Conservation (phyloP, 2,888 invertebrate species). For the Silvanus unidentatus region DNA sequence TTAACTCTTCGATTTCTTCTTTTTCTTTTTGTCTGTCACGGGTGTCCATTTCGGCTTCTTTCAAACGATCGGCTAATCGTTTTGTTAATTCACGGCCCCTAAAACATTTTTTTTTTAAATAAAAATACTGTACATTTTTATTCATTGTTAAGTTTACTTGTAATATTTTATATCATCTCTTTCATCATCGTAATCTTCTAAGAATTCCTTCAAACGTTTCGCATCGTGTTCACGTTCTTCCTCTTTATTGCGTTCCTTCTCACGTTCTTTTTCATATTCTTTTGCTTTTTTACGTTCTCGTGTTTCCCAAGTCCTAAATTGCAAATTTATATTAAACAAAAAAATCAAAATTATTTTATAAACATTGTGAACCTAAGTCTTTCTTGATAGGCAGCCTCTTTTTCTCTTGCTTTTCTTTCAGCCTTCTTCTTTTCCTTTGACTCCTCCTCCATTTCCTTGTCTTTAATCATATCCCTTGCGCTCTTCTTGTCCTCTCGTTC, state of each 20-base stretch:
- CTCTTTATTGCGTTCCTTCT: conserved; percentile 76
- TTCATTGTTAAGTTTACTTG: conserved; percentile 69
- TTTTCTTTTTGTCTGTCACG: conserved; percentile 86
- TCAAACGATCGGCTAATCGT: conserved; percentile 84
- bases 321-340: too few species aligned
- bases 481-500: conserved; percentile 57
- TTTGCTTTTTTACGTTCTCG: conserved; percentile 84
- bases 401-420: conserved; percentile 88
- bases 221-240: conserved; percentile 89
- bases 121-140: too few species aligned
- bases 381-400: conserved; percentile 95
- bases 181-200: conserved; percentile 99
- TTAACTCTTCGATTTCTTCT: conserved; percentile 80
- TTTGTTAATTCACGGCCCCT: conserved; percentile 83
- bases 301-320: conserved; percentile 73
- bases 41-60: conserved; percentile 88
- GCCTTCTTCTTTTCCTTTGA: conserved; percentile 81
- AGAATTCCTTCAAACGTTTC: conserved; percentile 89
- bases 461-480: conserved; percentile 60
- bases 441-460: conserved; percentile 88
- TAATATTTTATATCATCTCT: conserved; percentile 96
- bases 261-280: conserved; percentile 84
- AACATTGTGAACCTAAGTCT: conserved; percentile 54
- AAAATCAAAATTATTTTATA: conserved; percentile 1
- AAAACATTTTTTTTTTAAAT: too few species aligned